phyloP scores from a whole-genome alignment of 1,140 invertebrate species.

The Streblospio benedicti region DNA sequence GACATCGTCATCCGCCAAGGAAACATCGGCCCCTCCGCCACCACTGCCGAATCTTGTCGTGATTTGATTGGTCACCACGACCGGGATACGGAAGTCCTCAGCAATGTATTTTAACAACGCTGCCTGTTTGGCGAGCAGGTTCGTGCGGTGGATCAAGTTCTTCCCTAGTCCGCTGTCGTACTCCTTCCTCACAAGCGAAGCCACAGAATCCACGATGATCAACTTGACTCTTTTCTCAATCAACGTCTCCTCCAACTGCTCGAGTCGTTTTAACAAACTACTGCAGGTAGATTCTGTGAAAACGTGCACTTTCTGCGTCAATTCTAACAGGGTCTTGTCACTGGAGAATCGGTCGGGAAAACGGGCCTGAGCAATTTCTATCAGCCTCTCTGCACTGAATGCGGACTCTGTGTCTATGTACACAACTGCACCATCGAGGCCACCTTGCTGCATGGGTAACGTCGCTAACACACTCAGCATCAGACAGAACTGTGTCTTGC shows the following conservation, averaged over 20 bases:
- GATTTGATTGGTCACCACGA: constrained; percentile 32
- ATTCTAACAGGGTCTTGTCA: constrained; percentile 15
- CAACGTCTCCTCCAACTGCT: constrained; percentile 29
- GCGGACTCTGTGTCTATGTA: constrained; percentile 38
- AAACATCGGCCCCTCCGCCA: not conserved
- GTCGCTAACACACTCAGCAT: constrained; percentile 29
- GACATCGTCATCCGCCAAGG: not conserved
- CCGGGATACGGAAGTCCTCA: constrained; percentile 30
- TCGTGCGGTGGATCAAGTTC: constrained; percentile 29
- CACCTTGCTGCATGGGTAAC: constrained; percentile 17
- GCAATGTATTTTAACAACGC: constrained; percentile 33
- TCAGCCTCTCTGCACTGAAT: constrained; percentile 31
- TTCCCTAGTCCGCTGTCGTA: constrained; percentile 20
- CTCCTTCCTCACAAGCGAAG: constrained; percentile 35
- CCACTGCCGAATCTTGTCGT: constrained; percentile 24
- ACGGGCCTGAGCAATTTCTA: constrained; percentile 23
- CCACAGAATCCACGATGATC: constrained; percentile 33
- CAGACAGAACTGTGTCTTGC: constrained; percentile 37
- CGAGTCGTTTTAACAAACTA: constrained; percentile 24
- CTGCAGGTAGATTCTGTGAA: constrained; percentile 25
- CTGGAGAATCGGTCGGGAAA: constrained; percentile 21
- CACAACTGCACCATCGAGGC: constrained; percentile 24
- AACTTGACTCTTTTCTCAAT: constrained; percentile 28
- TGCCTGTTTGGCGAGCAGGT: constrained; percentile 31
- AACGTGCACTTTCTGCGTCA: constrained; percentile 21